Percentiles rank a stretch among this genome's conserved stretches.
phyloP scores from a whole-genome alignment of 2,797 vertebrate species.

The Poecilia velifera region DNA sequence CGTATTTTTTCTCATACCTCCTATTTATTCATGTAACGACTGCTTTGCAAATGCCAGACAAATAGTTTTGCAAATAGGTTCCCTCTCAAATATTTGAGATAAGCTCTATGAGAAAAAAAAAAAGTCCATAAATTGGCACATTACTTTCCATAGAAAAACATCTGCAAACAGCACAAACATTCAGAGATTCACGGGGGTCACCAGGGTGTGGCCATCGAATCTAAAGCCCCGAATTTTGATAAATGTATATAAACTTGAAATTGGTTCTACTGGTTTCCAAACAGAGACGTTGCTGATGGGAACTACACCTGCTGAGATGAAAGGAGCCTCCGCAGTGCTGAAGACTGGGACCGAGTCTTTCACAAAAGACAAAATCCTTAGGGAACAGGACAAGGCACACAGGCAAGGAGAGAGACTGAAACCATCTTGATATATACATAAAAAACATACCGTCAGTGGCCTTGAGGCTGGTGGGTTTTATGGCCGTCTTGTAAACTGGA shows the following conservation, averaged over 20 bases:
- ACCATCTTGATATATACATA: slow-evolving; percentile 34
- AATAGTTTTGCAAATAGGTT: neutral
- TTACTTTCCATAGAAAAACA: neutral
- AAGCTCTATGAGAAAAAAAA: neutral
- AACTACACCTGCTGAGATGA: slow-evolving; percentile 58
- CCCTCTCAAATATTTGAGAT: neutral
- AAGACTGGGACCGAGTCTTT: slow-evolving; percentile 63
- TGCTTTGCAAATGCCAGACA: neutral
- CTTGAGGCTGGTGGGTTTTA: slow-evolving; percentile 38
- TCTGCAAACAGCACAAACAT: neutral
- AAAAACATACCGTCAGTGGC: slow-evolving; percentile 29
- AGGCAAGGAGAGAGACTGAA: slow-evolving; percentile 26
- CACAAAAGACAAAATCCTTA: slow-evolving; percentile 56
- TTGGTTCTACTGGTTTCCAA: slow-evolving; percentile 52
- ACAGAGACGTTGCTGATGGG: slow-evolving; percentile 50
- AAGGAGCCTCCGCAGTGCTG: slow-evolving; percentile 63
- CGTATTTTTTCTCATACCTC: neutral
- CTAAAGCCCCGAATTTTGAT: too few relatives aligned
- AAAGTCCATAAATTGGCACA: neutral
- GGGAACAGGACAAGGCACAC: slow-evolving; percentile 31
- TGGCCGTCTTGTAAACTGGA: slow-evolving; percentile 31
- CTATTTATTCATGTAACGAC: neutral
- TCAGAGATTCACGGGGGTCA: too few relatives aligned
- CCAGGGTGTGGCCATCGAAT: too few relatives aligned
- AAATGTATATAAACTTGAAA: too few relatives aligned